Percentiles rank a stretch among this genome's conserved stretches.
These are phyloP conservation scores for Erpobdella octoculata DNA, from an alignment of 2,888 invertebrate genomes.

Conservation along the genomic window DNA sequence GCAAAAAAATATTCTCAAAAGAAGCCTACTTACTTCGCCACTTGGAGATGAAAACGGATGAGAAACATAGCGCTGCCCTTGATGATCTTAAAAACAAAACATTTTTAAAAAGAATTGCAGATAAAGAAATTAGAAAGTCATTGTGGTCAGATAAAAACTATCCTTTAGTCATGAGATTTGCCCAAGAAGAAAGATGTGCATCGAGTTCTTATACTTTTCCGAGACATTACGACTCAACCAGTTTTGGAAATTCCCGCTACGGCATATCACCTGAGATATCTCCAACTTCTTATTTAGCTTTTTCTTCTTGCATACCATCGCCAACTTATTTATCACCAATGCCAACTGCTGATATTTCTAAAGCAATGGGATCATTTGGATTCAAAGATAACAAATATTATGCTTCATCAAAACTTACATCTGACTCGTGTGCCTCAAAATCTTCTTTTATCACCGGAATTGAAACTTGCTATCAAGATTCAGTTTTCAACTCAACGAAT, in stretches of 20 bases:
- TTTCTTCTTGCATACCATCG: background rate
- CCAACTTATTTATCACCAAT: background rate
- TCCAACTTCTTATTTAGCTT: background rate
- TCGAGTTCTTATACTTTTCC: no score
- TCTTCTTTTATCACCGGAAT: background rate
- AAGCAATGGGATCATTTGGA: no score
- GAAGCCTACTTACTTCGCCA: conserved; percentile 35
- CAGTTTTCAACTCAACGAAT: background rate
- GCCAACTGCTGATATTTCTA: no score
- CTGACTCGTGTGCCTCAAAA: background rate
- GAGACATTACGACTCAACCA: no score
- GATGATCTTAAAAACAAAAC: no score
- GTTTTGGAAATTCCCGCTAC: background rate
- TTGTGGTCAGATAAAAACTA: no score
- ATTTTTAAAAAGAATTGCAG: no score
- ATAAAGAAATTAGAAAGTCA: no score
- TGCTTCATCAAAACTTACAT: background rate
- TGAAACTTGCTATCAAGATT: conserved; percentile 1
- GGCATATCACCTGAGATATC: background rate
- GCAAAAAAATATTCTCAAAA: conserved; percentile 36
- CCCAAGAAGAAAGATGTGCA: no score
- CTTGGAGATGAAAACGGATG: conserved; percentile 37
- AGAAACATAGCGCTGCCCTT: conserved; percentile 29
- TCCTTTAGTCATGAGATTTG: no score
- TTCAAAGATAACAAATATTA: background rate